Percentiles rank a stretch among this genome's conserved stretches.
Conservation (phyloP, 2,888 invertebrate species). For the Romanomermis culicivorax region DNA sequence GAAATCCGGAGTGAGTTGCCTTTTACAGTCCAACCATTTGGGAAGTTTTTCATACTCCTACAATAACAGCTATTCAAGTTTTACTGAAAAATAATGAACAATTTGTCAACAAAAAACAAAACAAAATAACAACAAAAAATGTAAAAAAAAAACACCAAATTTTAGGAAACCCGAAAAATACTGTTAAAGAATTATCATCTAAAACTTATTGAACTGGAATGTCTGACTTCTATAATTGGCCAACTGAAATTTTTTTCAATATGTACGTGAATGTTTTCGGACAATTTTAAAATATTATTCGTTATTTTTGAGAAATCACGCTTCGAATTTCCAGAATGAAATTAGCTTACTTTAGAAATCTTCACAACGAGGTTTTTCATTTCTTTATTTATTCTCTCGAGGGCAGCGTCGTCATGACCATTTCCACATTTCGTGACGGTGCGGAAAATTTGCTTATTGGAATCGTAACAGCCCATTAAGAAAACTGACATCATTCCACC, state of each 20-base stretch:
- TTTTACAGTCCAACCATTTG: slow-evolving; percentile 56
- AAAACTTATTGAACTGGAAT: too few relatives aligned
- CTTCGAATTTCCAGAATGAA: too few relatives aligned
- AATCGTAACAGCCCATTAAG: slow-evolving; percentile 70
- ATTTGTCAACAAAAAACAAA: too few relatives aligned
- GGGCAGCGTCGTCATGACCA: slow-evolving; percentile 65
- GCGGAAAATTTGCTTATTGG: slow-evolving; percentile 44
- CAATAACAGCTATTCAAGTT: too few relatives aligned
- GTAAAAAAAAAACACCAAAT: slow-evolving; percentile 6
- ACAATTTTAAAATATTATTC: too few relatives aligned
- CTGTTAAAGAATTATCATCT: too few relatives aligned
- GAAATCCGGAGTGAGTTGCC: slow-evolving; percentile 67
- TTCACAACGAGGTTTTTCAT: slow-evolving; percentile 47
- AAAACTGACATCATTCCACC: slow-evolving; percentile 78
- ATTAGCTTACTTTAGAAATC: slow-evolving; percentile 41
- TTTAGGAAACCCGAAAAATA: too few relatives aligned
- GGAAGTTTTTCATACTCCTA: slow-evolving; percentile 47
- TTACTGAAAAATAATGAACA: too few relatives aligned
- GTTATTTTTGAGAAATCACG: too few relatives aligned
- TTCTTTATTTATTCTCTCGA: slow-evolving; percentile 47
- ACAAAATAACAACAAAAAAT: background rate
- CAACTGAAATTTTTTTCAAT: too few relatives aligned
- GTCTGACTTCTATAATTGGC: too few relatives aligned
- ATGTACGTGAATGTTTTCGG: too few relatives aligned
- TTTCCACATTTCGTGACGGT: slow-evolving; percentile 62